Evolutionary conservation across 92 coral and sea anemone genomes (phyloP), one percentile per base, ranked within the genome.

Genomic region (Phenganax subtilis): DNA sequence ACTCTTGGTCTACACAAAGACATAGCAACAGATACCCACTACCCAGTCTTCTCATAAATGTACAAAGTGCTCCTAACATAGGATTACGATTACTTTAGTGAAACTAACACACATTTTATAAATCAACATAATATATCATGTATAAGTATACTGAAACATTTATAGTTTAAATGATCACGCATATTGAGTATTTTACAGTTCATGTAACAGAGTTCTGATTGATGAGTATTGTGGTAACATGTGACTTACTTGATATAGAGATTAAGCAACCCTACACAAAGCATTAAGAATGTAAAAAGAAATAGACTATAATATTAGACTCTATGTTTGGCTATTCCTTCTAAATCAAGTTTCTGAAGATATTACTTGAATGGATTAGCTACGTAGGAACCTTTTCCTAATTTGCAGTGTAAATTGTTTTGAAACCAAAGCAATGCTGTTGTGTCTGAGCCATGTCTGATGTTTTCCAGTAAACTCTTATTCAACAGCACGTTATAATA

Each of bases 391-490:
- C 16, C 51, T 66, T 30, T 27, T 2, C 31, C 9, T 27, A 14
- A 14, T 12, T 66, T 66, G 7, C 9, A 30, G 47, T 27, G 61
- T 28, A 54, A 64, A 61, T 61, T 14, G 72, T 27, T 66, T 66
- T 66, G 72, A 30, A 66, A 12, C 70, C 67, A 61, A 28, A 66
- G 72, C 11, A 66, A 66, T 66, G 6, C 30, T 66, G 72, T 66
- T 66, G 28, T 66, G 72, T 66, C 72, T 66, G 51, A 66, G 47
- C 10, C 72, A 66, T 66, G 72, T 66, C 20, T 57, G 54, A 59
- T 57, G 60, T 57, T 71, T 72, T 85, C 31, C 56, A 51, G 54
- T 55, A 51, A 82, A 53, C 47, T 63, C 59, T 85, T 53, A 58
- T 80, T 70, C 80, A 51, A 54, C 61, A 57, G 51, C 72, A 54